phyloP scores from a whole-genome alignment of 2,113 vertebrate genomes.

The Physeter macrocephalus region DNA sequence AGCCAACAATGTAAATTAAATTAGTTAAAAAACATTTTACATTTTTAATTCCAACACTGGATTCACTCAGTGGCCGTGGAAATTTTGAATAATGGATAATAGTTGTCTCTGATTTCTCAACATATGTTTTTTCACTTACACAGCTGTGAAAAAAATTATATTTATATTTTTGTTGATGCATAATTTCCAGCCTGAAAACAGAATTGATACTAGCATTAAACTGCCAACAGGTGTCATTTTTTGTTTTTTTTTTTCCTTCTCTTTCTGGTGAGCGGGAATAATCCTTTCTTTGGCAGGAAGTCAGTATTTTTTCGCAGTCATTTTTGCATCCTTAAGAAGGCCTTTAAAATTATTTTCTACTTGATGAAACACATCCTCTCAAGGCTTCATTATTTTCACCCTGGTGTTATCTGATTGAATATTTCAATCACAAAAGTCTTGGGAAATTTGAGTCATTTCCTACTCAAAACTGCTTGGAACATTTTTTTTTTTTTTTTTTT shows the following conservation, averaged over 20 bases:
- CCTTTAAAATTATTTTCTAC: constrained; percentile 81
- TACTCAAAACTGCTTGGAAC: constrained; percentile 45
- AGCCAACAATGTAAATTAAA: constrained; percentile 78
- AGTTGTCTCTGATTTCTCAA: constrained; percentile 74
- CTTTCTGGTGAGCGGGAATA: constrained; percentile 68
- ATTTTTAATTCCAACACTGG: constrained; percentile 75
- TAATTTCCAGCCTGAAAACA: constrained; percentile 77
- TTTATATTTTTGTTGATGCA: constrained; percentile 76
- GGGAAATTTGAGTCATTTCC: constrained; percentile 60
- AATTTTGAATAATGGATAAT: constrained; percentile 76
- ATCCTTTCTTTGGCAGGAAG: constrained; percentile 77
- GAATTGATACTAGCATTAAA: constrained; percentile 72
- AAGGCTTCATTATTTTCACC: constrained; percentile 80
- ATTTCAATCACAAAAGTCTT: constrained; percentile 78
- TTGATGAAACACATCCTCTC: constrained; percentile 77
- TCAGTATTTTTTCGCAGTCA: constrained; percentile 69
- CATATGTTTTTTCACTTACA: constrained; percentile 78
- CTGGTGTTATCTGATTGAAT: constrained; percentile 81
- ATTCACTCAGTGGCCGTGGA: constrained; percentile 66
- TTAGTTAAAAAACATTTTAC: constrained; percentile 80
- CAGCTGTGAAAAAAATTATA: constrained; percentile 79
- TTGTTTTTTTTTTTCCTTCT: not conserved
- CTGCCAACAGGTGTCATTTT: constrained; percentile 73
- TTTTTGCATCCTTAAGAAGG: constrained; percentile 75
- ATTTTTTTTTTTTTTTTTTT: no score